phyloP scores from a whole-genome alignment of 2,797 vertebrate species.

The Dendrocincla fuliginosa region DNA sequence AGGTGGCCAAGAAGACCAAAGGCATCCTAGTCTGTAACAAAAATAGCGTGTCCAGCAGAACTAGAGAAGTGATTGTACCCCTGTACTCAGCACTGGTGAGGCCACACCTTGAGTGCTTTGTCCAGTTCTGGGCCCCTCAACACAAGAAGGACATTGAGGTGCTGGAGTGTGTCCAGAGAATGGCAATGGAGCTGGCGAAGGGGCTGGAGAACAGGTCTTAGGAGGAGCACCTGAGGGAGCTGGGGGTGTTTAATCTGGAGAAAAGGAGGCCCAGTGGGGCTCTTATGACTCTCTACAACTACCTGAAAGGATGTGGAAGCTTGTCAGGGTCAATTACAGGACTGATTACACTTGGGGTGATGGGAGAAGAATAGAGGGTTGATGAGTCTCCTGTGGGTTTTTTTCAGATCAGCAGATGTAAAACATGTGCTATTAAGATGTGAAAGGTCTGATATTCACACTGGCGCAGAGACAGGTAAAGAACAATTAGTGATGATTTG shows the following conservation, averaged over 20 bases:
- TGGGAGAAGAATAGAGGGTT: background rate
- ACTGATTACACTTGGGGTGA: background rate
- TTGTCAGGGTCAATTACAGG: background rate
- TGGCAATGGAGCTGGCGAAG: background rate
- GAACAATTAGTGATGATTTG: background rate
- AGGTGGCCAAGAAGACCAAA: background rate
- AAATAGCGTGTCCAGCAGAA: background rate
- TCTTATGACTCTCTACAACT: background rate
- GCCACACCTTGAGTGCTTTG: background rate
- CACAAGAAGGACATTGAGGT: background rate
- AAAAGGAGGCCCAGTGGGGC: accelerated
- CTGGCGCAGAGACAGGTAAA: background rate
- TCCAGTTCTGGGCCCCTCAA: background rate
- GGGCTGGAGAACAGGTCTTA: background rate
- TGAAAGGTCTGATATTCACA: background rate
- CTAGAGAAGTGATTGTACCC: background rate
- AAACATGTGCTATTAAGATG: background rate
- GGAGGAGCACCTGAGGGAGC: background rate
- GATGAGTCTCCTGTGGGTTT: background rate
- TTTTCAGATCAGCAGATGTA: background rate
- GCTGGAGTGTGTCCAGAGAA: background rate
- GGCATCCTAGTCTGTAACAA: background rate
- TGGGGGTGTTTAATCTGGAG: background rate
- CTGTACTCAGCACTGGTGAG: background rate
- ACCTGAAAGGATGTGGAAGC: background rate